A percentile compares a stretch with the other conserved stretches of the same genome.
These are phyloP conservation scores for Microcebus lehilahytsara DNA, from an alignment of 2,113 vertebrate species.

Conservation along the genomic window DNA sequence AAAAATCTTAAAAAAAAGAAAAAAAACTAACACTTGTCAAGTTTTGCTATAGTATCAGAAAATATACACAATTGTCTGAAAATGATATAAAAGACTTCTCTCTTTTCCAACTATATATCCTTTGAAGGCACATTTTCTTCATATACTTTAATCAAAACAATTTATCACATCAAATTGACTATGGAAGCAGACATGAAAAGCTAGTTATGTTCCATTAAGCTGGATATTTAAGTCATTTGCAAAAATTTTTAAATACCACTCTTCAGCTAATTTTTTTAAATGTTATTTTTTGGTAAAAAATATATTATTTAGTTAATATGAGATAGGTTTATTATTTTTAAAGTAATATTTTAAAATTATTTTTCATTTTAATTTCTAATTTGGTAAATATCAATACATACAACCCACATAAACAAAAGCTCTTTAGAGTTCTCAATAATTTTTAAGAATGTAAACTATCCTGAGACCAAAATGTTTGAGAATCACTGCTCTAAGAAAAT, in stretches of 20 bases:
- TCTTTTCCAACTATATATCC: slow-evolving; percentile 10
- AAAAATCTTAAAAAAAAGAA: too few species aligned
- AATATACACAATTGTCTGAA: slow-evolving; percentile 5
- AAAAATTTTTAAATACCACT: background rate
- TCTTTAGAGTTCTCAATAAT: background rate
- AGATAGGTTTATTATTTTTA: background rate
- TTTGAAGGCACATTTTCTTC: slow-evolving; percentile 14
- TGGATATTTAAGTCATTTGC: background rate
- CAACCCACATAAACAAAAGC: slow-evolving; percentile 9
- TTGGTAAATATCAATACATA: background rate
- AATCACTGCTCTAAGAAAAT: slow-evolving; percentile 12
- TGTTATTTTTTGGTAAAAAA: slow-evolving; percentile 40
- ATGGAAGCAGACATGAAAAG: background rate
- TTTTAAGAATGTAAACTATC: background rate
- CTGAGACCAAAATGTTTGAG: background rate
- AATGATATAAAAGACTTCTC: background rate
- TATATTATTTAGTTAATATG: background rate
- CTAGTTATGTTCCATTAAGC: background rate
- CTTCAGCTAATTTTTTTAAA: background rate
- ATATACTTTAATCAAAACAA: slow-evolving; percentile 29
- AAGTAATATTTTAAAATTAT: background rate
- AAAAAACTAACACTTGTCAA: slow-evolving; percentile 28
- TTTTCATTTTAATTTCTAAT: slow-evolving; percentile 17
- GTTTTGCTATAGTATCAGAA: slow-evolving; percentile 44
- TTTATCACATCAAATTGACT: background rate